A percentile compares a stretch with the other conserved stretches of the same genome.
Conservation (phyloP, 2,797 vertebrate genomes). For the Cephalopachus bancanus region DNA sequence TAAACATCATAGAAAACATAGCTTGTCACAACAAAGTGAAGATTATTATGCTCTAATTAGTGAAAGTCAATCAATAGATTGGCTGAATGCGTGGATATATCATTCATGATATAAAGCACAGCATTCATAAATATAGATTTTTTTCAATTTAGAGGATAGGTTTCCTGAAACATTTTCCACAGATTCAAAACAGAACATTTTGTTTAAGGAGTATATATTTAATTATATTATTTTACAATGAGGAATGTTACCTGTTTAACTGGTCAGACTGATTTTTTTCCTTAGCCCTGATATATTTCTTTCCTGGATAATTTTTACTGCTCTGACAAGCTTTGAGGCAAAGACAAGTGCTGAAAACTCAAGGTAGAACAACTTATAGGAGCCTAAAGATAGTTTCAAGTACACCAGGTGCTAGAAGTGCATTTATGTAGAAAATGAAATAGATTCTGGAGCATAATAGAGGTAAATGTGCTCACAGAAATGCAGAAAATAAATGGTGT, state of each 20-base stretch:
- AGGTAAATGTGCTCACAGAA: background rate
- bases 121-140: background rate
- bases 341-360: background rate
- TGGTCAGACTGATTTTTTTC: background rate
- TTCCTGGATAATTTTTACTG: background rate
- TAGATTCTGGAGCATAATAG: background rate
- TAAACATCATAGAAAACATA: conserved; percentile 1
- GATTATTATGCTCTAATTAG: background rate
- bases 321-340: background rate
- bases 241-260: background rate
- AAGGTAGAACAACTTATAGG: background rate
- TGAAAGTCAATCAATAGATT: background rate
- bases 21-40: conserved; percentile 11
- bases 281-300: background rate
- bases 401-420: background rate
- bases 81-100: background rate
- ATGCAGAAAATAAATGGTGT: background rate
- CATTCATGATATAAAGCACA: background rate
- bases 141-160: background rate
- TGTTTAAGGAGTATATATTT: background rate
- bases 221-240: background rate
- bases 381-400: conserved; percentile 10
- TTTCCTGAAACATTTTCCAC: conserved; percentile 23
- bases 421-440: conserved; percentile 18
- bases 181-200: conserved; percentile 40